Percentiles rank a stretch among this genome's conserved stretches.
Conservation (phyloP, 2,888 invertebrate genomes). For the Drosophila nigricruria region DNA sequence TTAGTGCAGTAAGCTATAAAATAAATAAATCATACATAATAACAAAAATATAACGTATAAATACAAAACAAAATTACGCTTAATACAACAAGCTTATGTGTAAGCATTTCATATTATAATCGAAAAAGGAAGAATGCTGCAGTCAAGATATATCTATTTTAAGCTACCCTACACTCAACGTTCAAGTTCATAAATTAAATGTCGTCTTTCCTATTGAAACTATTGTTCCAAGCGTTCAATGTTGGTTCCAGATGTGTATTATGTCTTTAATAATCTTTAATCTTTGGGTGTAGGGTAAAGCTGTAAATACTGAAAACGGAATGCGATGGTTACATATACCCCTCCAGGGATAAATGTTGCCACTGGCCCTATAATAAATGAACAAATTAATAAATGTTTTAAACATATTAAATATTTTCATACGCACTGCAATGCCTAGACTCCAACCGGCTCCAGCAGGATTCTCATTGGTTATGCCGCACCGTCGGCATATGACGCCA, state of each 20-base stretch:
- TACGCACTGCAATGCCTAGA: conserved; percentile 87
- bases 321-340: conserved; percentile 65
- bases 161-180: conserved; percentile 4
- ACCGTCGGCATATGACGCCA: conserved; percentile 89
- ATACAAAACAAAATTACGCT: conserved; percentile 8
- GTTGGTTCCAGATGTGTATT: background rate
- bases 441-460: conserved; percentile 93
- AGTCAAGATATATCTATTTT: conserved; percentile 13
- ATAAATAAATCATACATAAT: conserved; percentile 12
- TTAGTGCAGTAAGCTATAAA: background rate
- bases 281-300: conserved; percentile 23
- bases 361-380: conserved; percentile 86
- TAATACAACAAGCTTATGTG: conserved; percentile 14
- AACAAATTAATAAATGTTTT: conserved; percentile 14
- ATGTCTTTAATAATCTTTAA: conserved; percentile 3
- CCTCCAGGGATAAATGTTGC: conserved; percentile 85
- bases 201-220: background rate
- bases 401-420: background rate
- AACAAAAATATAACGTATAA: conserved; percentile 20
- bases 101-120: conserved; percentile 9
- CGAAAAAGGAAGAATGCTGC: conserved; percentile 18
- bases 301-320: conserved; percentile 54
- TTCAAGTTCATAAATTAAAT: background rate
- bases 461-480: conserved; percentile 90
- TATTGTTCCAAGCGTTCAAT: conserved; percentile 4